Conservation (phyloP, 2,888 invertebrate species). For the Agelastica alni region DNA sequence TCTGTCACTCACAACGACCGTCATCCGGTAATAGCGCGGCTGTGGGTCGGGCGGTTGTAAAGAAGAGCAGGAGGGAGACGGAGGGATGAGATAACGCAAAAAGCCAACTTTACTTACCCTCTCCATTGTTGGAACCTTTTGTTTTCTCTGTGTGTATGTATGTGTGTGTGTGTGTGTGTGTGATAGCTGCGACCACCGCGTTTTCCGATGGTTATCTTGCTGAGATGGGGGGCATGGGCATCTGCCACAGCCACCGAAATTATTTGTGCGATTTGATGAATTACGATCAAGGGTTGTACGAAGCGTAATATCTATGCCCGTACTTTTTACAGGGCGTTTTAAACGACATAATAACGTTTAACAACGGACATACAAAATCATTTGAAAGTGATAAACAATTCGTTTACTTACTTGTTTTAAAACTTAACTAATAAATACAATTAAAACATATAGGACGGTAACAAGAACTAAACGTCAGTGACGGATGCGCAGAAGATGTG, state of each 20-base stretch:
- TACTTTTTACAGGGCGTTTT: constrained; percentile 14
- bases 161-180: too few relatives aligned
- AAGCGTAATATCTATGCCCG: neutral
- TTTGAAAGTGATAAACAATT: too few relatives aligned
- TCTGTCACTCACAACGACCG: constrained; percentile 58
- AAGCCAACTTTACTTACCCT: constrained; percentile 30
- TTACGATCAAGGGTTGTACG: constrained; percentile 2
- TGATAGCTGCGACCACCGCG: constrained; percentile 2
- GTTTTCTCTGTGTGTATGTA: constrained; percentile 23
- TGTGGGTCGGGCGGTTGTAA: too few relatives aligned
- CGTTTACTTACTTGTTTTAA: too few relatives aligned
- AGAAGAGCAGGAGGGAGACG: constrained; percentile 3
- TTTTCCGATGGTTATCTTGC: constrained; percentile 22
- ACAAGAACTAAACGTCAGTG: too few relatives aligned
- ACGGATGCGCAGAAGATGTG: too few relatives aligned
- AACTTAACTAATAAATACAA: too few relatives aligned
- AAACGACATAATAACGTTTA: too few relatives aligned
- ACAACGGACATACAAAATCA: too few relatives aligned
- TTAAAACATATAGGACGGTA: too few relatives aligned
- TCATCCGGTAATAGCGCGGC: constrained; percentile 42
- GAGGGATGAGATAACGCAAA: constrained; percentile 32
- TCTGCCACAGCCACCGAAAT: constrained; percentile 11
- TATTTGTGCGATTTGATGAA: constrained; percentile 17
- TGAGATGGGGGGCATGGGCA: constrained; percentile 9
- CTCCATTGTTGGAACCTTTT: constrained; percentile 23